Conservation (phyloP, 2,797 vertebrate species). For the Monodelphis domestica region DNA sequence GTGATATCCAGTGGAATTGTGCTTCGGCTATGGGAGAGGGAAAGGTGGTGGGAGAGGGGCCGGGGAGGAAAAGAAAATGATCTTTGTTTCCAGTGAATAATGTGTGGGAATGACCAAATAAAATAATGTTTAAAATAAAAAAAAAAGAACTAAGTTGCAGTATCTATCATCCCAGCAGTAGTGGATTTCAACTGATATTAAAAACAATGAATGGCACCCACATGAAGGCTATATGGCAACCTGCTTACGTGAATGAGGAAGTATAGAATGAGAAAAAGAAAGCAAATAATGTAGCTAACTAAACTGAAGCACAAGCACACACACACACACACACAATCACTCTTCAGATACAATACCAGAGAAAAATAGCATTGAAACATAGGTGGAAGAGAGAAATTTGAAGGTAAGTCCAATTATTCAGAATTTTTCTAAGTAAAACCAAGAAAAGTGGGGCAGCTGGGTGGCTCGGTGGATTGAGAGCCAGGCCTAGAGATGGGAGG, state of each 20-base stretch:
- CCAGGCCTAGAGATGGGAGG: too few relatives aligned
- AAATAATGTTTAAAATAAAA: too few relatives aligned
- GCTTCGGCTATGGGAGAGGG: too few relatives aligned
- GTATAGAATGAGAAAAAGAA: slow-evolving; percentile 30
- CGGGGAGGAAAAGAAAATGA: too few relatives aligned
- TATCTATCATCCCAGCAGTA: not conserved
- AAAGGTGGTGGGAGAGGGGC: too few relatives aligned
- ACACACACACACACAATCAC: too few relatives aligned
- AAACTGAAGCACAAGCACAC: not conserved
- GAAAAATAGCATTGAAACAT: not conserved
- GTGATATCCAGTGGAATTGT: too few relatives aligned
- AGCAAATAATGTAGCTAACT: not conserved
- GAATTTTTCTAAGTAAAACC: not conserved
- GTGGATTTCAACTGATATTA: not conserved
- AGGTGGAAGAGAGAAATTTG: not conserved
- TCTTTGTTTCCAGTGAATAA: too few relatives aligned
- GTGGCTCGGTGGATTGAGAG: too few relatives aligned
- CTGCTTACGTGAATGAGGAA: slow-evolving; percentile 34
- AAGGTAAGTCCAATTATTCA: not conserved
- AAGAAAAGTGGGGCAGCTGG: too few relatives aligned
- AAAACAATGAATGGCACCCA: slow-evolving; percentile 12
- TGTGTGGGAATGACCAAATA: too few relatives aligned
- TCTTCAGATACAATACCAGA: not conserved
- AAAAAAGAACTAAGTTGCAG: not conserved
- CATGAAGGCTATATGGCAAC: not conserved